Evolutionary conservation across 2,113 vertebrate species (phyloP).

Genomic region (Perca schrenkii): DNA sequence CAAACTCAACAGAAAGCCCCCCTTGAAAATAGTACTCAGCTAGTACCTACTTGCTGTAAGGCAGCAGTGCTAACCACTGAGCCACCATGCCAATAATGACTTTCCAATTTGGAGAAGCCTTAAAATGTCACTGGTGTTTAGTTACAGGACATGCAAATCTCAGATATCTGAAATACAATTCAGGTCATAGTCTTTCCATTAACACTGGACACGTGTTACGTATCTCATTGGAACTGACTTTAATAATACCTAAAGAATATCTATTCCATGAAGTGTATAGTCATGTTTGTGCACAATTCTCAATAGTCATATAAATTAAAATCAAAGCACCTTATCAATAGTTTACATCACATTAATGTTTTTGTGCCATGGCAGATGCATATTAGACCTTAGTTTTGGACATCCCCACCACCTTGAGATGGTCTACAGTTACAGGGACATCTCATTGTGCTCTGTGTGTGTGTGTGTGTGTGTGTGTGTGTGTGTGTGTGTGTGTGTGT

Average conservation of each 20-base stretch:
- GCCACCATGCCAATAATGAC: conserved; percentile 23
- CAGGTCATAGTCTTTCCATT: conserved; percentile 42
- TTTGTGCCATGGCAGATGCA: background rate
- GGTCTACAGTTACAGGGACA: conserved; percentile 53
- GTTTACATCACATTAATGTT: background rate
- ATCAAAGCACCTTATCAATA: conserved; percentile 24
- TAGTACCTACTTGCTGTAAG: no score
- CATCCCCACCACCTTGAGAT: conserved; percentile 24
- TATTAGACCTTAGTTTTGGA: conserved; percentile 31
- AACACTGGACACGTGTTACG: conserved; percentile 24
- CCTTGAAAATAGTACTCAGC: no score
- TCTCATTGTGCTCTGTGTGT: conserved; percentile 3
- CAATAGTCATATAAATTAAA: background rate
- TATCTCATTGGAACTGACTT: conserved; percentile 23
- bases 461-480: background rate
- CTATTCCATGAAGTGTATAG: background rate
- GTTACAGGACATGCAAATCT: conserved; percentile 45
- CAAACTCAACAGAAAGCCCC: no score
- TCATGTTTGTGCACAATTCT: background rate
- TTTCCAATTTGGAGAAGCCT: conserved; percentile 47
- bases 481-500: background rate
- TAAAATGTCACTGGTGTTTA: conserved; percentile 44
- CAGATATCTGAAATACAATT: conserved; percentile 45
- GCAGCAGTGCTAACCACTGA: no score
- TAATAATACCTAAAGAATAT: background rate